These are phyloP conservation scores for Spinibarbus caldwelli DNA, from an alignment of 2,797 vertebrate genomes.

Conservation along the genomic window DNA sequence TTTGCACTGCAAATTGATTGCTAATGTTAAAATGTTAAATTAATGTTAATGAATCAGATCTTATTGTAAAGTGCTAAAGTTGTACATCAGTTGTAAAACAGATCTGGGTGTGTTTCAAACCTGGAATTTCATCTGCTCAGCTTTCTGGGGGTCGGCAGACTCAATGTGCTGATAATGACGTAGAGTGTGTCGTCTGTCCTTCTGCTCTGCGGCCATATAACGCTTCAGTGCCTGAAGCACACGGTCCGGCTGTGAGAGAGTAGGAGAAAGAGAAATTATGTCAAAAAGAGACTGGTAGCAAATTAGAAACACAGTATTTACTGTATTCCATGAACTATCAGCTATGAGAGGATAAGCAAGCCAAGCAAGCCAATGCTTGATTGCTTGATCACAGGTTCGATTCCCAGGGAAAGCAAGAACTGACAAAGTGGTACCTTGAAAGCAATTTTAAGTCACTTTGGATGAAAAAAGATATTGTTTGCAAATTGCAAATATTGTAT, in stretches of 20 bases:
- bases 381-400: neutral
- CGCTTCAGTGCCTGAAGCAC: slow-evolving; percentile 86
- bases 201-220: slow-evolving; percentile 90
- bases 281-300: neutral
- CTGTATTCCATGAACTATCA: neutral
- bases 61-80: neutral
- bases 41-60: neutral
- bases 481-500: neutral
- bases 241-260: slow-evolving; percentile 76
- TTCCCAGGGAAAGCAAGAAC: neutral
- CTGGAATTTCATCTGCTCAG: slow-evolving; percentile 94
- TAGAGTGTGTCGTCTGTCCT: slow-evolving; percentile 88
- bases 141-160: slow-evolving; percentile 87
- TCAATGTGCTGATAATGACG: slow-evolving; percentile 91
- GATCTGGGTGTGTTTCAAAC: slow-evolving; percentile 68
- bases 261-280: neutral
- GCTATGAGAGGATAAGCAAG: neutral
- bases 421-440: neutral
- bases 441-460: neutral
- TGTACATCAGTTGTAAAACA: neutral
- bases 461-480: neutral
- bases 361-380: too few species aligned
- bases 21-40: neutral
- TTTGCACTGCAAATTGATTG: too few species aligned
- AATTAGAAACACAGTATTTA: neutral